Conservation (phyloP, 2,113 vertebrate species). For the Athene cunicularia region DNA sequence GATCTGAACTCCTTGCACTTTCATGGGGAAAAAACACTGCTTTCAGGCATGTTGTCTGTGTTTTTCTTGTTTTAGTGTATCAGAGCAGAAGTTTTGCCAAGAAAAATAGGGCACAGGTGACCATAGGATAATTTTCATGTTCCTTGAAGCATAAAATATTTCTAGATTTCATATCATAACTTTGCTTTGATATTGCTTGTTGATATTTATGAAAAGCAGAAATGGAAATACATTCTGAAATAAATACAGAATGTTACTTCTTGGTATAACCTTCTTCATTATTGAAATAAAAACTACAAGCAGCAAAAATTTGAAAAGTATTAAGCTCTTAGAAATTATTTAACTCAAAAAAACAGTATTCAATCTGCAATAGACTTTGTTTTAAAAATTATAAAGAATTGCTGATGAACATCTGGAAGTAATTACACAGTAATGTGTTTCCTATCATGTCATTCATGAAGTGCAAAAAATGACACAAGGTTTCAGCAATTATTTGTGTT, state of each 20-base stretch:
- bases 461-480: background rate
- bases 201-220: background rate
- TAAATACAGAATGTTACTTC: background rate
- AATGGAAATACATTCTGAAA: background rate
- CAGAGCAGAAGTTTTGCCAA: background rate
- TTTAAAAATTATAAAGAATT: background rate
- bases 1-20: background rate
- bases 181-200: background rate
- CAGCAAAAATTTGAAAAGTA: background rate
- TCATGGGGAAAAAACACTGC: background rate
- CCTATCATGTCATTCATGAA: background rate
- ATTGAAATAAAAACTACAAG: background rate
- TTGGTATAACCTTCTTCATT: background rate
- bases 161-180: background rate
- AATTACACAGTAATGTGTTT: background rate
- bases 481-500: background rate
- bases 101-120: background rate
- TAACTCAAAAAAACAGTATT: background rate
- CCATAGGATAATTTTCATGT: background rate
- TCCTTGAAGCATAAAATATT: background rate
- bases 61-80: background rate
- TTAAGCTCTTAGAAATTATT: background rate
- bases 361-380: background rate
- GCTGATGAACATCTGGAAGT: background rate
- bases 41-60: background rate